Base-by-base conservation (phyloP, 2,888 invertebrate species). In the Dynastes tityus region DNA sequence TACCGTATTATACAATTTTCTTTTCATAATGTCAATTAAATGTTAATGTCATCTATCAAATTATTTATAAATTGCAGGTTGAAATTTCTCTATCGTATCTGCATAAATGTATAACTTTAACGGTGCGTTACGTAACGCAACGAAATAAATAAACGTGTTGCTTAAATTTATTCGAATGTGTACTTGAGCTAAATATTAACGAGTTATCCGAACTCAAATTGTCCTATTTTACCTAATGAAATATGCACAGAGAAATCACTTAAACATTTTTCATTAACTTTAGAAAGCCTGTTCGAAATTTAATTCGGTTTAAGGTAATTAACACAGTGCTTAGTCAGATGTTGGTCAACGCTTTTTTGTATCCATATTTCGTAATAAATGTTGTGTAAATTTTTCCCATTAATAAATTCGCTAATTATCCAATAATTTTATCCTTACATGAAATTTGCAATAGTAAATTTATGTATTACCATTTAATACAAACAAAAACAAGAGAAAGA, bases 211-310 rank as follows among this genome's bases (percentile, higher is more conserved):
- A 58, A 22, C 5, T 65, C 40, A n/a, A 13, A 16, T 45, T 67
- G 65, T 67, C 45, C 65, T 22, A 16, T 45, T 67, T 67, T n/a
- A 45, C 2, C 22, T 45, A 45, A 67, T 67, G 16, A 29, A 61
- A 78, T 67, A 63, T 67, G 27, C 37, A 65, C 65, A 67, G 45
- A 45, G 65, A 40, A 65, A 70, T 40, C 76, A 76, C 40, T 75
- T 78, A 64, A 65, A 71, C 37, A 65, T 67, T 63, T 74, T 78
- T 68, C 75, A 61, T 76, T 65, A 51, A 78, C 32, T 78, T 63
- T 73, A 73, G 73, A 71, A 67, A 73, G 70, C 70, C 58, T 40
- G 61, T 49, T 49, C 68, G 58, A 58, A 55, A 55, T 77, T 40
- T 74, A 45, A 53, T 67, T 67, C 65, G 65, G 22, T 67, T 67